phyloP scores from a whole-genome alignment of 92 coral and sea anemone genomes.

The Epizoanthus fatuus region DNA sequence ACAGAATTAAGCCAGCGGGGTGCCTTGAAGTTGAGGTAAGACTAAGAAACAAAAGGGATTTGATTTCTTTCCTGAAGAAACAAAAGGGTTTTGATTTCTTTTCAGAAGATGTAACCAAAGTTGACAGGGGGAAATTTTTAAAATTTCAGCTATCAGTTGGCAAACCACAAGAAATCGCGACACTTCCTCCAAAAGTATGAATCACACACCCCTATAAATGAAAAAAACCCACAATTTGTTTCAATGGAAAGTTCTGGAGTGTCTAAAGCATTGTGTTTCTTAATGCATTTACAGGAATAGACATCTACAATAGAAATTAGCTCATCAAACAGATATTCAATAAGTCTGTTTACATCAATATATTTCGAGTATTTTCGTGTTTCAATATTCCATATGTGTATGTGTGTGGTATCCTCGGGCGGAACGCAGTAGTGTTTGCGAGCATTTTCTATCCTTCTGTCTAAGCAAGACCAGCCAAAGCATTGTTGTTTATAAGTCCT shows the following conservation, averaged over 20 bases:
- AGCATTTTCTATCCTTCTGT: slow-evolving; percentile 18
- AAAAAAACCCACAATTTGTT: slow-evolving; percentile 2
- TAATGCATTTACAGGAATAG: slow-evolving; percentile 6
- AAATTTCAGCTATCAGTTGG: neutral
- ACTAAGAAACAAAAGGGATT: neutral
- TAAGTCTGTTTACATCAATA: slow-evolving; percentile 24
- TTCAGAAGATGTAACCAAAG: neutral
- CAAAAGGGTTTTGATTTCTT: slow-evolving; percentile 21
- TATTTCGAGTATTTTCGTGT: slow-evolving; percentile 1
- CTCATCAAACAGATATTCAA: slow-evolving; percentile 36
- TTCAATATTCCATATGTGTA: neutral
- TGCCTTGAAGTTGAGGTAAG: neutral
- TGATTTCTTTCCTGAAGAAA: neutral
- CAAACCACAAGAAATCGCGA: neutral
- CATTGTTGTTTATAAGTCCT: slow-evolving; percentile 23
- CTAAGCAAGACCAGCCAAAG: neutral
- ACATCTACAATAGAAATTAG: slow-evolving; percentile 22
- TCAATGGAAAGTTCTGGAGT: neutral
- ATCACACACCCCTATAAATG: neutral
- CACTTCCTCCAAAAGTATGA: neutral
- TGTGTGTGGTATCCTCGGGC: neutral
- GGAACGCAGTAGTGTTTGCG: slow-evolving; percentile 4
- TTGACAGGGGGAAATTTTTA: neutral
- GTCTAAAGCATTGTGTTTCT: slow-evolving; percentile 23
- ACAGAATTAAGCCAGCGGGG: neutral